A percentile compares a stretch with the other conserved stretches of the same genome.
phyloP scores from a whole-genome alignment of 2,888 invertebrate species.

The Acanthosepion lycidas region DNA sequence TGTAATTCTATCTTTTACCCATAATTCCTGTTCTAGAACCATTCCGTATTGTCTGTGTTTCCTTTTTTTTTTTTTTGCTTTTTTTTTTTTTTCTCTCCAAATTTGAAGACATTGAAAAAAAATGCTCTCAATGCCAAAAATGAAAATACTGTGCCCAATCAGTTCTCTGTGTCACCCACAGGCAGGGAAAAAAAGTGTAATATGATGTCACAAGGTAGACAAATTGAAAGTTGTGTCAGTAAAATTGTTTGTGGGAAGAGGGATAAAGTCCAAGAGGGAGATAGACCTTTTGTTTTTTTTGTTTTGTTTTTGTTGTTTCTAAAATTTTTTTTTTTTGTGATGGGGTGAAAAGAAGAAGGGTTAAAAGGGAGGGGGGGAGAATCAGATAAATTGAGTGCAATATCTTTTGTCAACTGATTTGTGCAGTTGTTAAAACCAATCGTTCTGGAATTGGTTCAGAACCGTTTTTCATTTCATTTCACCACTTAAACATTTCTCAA shows the following conservation, averaged over 20 bases:
- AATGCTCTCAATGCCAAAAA: background rate
- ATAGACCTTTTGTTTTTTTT: background rate
- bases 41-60: constrained; percentile 33
- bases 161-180: constrained; percentile 22
- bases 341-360: constrained; percentile 13
- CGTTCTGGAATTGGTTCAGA: background rate
- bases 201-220: constrained; percentile 33
- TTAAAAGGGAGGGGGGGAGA: background rate
- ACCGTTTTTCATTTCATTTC: background rate
- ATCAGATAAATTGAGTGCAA: constrained; percentile 21
- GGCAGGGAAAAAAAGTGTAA: constrained; percentile 25
- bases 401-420: background rate
- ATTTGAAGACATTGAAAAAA: background rate
- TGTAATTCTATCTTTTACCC: background rate
- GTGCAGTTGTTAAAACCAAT: background rate
- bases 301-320: background rate
- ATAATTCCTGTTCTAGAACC: background rate
- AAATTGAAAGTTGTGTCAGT: constrained; percentile 15
- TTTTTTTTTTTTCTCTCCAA: background rate
- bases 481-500: background rate
- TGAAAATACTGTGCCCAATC: background rate
- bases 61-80: background rate
- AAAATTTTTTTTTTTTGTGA: background rate
- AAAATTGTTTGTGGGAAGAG: background rate
- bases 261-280: background rate